Evolutionary conservation across 2,888 invertebrate genomes (phyloP).

Genomic region (Lasioglossum zephyrum): DNA sequence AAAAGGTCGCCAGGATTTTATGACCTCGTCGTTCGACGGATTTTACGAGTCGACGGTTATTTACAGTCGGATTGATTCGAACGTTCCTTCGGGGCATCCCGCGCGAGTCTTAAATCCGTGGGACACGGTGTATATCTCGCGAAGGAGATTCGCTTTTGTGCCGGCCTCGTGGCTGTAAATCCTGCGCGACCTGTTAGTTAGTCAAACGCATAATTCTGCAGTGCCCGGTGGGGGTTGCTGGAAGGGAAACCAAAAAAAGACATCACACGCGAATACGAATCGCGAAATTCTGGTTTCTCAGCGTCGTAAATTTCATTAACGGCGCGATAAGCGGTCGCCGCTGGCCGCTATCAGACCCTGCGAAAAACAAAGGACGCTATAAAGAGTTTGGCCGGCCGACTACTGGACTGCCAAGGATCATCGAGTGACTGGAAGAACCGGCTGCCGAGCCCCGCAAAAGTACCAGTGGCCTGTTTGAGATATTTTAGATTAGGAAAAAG

Average conservation of each 20-base stretch:
- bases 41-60: conserved; percentile 71
- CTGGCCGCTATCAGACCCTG: conserved; percentile 41
- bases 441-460: background rate
- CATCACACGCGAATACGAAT: conserved; percentile 7
- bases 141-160: conserved; percentile 50
- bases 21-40: conserved; percentile 46
- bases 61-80: conserved; percentile 72
- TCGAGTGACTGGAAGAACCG: conserved; percentile 12
- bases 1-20: conserved; percentile 63
- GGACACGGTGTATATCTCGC: conserved; percentile 33
- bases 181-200: conserved; percentile 53
- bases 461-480: background rate
- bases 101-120: conserved; percentile 53
- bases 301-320: conserved; percentile 61
- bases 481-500: background rate
- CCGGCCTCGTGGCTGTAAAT: conserved; percentile 57
- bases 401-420: conserved; percentile 32
- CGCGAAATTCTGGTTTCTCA: conserved; percentile 48
- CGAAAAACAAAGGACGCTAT: conserved; percentile 47
- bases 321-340: conserved; percentile 54
- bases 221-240: background rate
- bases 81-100: conserved; percentile 40
- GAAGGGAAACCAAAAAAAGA: background rate
- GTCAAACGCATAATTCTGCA: conserved; percentile 59
- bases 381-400: conserved; percentile 35